phyloP scores from a whole-genome alignment of 2,113 vertebrate species.

The Callopanchax toddi region DNA sequence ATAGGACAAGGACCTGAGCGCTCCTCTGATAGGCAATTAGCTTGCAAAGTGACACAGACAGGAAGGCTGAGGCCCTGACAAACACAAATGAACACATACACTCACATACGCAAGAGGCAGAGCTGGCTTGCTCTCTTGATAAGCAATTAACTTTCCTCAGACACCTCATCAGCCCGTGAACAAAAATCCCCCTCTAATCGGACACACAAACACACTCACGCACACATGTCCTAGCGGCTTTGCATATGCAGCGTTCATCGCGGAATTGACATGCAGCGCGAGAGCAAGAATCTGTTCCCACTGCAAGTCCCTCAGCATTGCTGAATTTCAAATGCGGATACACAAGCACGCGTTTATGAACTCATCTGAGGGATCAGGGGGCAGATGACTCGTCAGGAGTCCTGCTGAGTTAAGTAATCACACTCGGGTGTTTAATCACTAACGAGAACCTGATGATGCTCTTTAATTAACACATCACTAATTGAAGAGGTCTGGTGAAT shows the following conservation, averaged over 20 bases:
- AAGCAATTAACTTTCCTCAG: constrained; percentile 78
- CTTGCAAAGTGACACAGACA: constrained; percentile 40
- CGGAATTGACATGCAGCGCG: constrained; percentile 69
- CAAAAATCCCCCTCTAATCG: constrained; percentile 60
- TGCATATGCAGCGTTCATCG: constrained; percentile 68
- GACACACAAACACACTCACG: constrained; percentile 51
- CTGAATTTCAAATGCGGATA: constrained; percentile 50
- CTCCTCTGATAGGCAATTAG: constrained; percentile 66
- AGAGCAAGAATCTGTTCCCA: constrained; percentile 69
- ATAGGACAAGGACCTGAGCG: constrained; percentile 46
- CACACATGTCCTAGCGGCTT: constrained; percentile 43
- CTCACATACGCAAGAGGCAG: constrained; percentile 33
- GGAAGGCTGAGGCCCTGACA: constrained; percentile 19
- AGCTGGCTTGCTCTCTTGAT: constrained; percentile 73
- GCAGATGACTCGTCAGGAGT: constrained; percentile 89
- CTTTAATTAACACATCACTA: constrained; percentile 88
- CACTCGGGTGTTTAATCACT: constrained; percentile 92
- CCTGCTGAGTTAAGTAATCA: constrained; percentile 89
- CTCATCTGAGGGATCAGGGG: constrained; percentile 56
- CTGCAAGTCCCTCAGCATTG: constrained; percentile 42
- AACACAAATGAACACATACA: constrained; percentile 29
- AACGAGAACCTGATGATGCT: constrained; percentile 90
- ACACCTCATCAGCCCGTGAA: constrained; percentile 73
- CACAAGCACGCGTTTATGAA: constrained; percentile 3
- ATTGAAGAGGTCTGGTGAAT: constrained; percentile 82